phyloP scores from a whole-genome alignment of 2,113 vertebrate species.

The Pseudorhombus dupliciocellatus region DNA sequence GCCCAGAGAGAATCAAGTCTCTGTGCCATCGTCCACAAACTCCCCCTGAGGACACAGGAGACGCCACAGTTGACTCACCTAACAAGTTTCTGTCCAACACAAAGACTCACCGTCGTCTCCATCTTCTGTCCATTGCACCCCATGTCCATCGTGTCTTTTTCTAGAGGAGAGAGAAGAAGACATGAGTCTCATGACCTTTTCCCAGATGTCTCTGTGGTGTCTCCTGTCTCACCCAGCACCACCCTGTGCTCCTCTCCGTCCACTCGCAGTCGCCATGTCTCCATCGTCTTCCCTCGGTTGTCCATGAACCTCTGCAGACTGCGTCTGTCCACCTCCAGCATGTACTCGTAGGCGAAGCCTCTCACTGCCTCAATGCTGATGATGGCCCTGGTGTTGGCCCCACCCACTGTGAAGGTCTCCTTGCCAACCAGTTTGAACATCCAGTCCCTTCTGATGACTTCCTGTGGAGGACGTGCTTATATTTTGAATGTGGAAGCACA shows the following conservation, averaged over 20 bases:
- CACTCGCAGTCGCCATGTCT: conserved; percentile 88
- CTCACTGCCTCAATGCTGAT: conserved; percentile 90
- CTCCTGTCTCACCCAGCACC: conserved; percentile 87
- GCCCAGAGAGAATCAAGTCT: conserved; percentile 89
- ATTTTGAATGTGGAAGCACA: background rate
- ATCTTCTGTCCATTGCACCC: conserved; percentile 95
- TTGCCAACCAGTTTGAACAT: conserved; percentile 98
- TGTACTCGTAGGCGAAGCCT: conserved; percentile 94
- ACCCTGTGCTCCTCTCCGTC: conserved; percentile 87
- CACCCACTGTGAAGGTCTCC: conserved; percentile 90
- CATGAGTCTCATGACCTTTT: no score
- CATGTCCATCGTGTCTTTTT: conserved; percentile 97
- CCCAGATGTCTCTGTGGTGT: background rate
- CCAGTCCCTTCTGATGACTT: conserved; percentile 91
- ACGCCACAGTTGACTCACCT: no score
- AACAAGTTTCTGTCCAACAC: background rate
- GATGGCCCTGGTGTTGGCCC: conserved; percentile 85
- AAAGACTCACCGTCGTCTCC: conserved; percentile 87
- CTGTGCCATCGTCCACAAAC: conserved; percentile 94
- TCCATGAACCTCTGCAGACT: conserved; percentile 91
- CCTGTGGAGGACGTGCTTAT: conserved; percentile 74
- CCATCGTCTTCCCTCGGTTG: conserved; percentile 87
- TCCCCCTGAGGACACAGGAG: conserved; percentile 83
- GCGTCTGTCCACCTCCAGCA: conserved; percentile 90
- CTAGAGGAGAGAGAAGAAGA: conserved; percentile 70